Percentiles rank a stretch among this genome's conserved stretches.
Evolutionary conservation across 2,888 invertebrate genomes (phyloP).

Genomic region (Sycophila texana): DNA sequence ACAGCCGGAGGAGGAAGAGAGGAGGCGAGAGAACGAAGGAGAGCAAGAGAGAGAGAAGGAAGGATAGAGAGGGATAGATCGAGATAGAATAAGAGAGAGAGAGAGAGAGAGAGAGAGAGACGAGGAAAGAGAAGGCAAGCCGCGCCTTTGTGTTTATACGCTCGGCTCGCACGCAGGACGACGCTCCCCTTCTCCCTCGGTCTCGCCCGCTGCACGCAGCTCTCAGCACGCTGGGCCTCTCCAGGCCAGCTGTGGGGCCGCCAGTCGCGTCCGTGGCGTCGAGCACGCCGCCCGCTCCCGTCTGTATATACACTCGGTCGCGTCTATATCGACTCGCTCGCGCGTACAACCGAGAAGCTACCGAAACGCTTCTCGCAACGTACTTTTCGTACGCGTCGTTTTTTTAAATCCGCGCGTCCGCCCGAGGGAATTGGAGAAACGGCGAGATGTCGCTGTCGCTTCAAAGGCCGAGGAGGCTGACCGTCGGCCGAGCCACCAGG

Average conservation of each 20-base stretch:
- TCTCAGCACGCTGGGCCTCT: neutral
- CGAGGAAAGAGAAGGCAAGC: neutral
- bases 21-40: neutral
- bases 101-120: slow-evolving; percentile 20
- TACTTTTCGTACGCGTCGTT: neutral
- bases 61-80: neutral
- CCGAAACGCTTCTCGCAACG: neutral
- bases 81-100: neutral
- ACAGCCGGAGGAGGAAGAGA: neutral
- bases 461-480: slow-evolving; percentile 68
- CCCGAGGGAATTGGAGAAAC: neutral
- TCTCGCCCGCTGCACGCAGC: slow-evolving; percentile 3
- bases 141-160: slow-evolving; percentile 55
- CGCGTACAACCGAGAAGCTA: too few relatives aligned
- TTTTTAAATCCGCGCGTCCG: too few relatives aligned
- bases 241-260: slow-evolving; percentile 64
- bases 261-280: slow-evolving; percentile 72
- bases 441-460: slow-evolving; percentile 43
- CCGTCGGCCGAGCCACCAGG: slow-evolving; percentile 71
- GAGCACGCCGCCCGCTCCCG: slow-evolving; percentile 68
- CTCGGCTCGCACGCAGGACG: slow-evolving; percentile 10
- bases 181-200: slow-evolving; percentile 30
- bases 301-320: slow-evolving; percentile 48
- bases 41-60: neutral
- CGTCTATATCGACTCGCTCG: neutral